phyloP scores from a whole-genome alignment of 1,140 invertebrate genomes.

The Ceratoteleas bidentatus region DNA sequence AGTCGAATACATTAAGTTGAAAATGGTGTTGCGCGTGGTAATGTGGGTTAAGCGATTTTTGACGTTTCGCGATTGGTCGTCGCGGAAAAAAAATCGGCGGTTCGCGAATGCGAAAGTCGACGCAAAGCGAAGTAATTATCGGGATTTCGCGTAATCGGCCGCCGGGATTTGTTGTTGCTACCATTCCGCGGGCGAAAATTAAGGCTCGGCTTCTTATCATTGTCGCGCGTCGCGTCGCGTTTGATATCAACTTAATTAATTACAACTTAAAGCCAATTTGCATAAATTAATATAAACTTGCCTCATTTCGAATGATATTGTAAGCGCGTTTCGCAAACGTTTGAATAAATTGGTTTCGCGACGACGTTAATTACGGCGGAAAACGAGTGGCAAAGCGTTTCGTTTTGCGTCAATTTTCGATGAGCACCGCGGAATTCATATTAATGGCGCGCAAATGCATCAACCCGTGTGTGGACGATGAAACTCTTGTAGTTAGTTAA shows the following conservation, averaged over 20 bases:
- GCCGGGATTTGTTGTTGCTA: not conserved
- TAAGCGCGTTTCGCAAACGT: constrained; percentile 30
- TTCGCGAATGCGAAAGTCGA: too few species aligned
- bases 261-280: constrained; percentile 42
- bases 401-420: too few species aligned
- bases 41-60: too few species aligned
- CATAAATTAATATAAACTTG: constrained; percentile 54
- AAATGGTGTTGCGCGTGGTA: constrained; percentile 19
- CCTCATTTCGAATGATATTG: constrained; percentile 37
- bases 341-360: constrained; percentile 34
- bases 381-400: too few species aligned
- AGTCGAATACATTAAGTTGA: constrained; percentile 49
- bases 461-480: too few species aligned
- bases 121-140: not conserved
- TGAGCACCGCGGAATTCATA: too few species aligned
- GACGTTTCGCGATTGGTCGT: too few species aligned
- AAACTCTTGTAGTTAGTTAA: too few species aligned
- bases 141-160: not conserved
- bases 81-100: too few species aligned
- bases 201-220: constrained; percentile 6
- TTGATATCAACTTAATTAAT: constrained; percentile 40
- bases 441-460: too few species aligned
- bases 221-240: constrained; percentile 13
- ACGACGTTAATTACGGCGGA: constrained; percentile 25
- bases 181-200: not conserved